Conservation (phyloP, 2,797 vertebrate species). For the Syngnathus rostellatus region DNA sequence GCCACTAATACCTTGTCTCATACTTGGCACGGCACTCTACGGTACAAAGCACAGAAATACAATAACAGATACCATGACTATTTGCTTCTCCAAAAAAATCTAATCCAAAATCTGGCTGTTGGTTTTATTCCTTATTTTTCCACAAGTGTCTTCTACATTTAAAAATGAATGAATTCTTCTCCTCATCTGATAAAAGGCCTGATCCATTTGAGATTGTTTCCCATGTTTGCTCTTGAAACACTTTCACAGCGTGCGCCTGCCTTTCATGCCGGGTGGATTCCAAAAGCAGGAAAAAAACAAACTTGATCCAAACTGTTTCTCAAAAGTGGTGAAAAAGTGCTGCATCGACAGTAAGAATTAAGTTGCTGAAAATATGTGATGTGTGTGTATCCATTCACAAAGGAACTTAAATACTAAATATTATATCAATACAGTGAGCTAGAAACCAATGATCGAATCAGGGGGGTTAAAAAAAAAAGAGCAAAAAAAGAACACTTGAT, state of each 20-base stretch:
- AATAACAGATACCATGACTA: slow-evolving; percentile 8
- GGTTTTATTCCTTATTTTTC: slow-evolving; percentile 13
- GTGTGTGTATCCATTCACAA: too few relatives aligned
- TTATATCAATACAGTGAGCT: background rate
- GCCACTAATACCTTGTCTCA: slow-evolving; percentile 31
- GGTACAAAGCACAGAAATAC: slow-evolving; percentile 19
- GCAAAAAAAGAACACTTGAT: background rate
- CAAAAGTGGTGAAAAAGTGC: background rate
- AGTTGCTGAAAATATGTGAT: background rate
- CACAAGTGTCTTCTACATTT: slow-evolving; percentile 7
- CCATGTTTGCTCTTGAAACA: slow-evolving; percentile 9
- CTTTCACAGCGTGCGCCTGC: background rate
- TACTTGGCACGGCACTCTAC: slow-evolving; percentile 16
- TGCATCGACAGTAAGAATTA: background rate
- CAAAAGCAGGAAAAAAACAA: background rate
- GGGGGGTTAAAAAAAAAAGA: background rate
- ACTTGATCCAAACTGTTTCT: background rate
- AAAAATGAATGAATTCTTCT: slow-evolving; percentile 21
- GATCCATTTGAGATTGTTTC: slow-evolving; percentile 33
- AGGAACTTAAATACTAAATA: too few relatives aligned
- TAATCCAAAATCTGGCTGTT: slow-evolving; percentile 8
- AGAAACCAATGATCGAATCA: background rate
- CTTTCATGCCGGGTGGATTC: background rate
- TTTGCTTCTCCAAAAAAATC: background rate
- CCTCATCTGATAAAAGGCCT: slow-evolving; percentile 34